phyloP scores from a whole-genome alignment of 2,888 invertebrate species.

The Agonum fuliginosum region DNA sequence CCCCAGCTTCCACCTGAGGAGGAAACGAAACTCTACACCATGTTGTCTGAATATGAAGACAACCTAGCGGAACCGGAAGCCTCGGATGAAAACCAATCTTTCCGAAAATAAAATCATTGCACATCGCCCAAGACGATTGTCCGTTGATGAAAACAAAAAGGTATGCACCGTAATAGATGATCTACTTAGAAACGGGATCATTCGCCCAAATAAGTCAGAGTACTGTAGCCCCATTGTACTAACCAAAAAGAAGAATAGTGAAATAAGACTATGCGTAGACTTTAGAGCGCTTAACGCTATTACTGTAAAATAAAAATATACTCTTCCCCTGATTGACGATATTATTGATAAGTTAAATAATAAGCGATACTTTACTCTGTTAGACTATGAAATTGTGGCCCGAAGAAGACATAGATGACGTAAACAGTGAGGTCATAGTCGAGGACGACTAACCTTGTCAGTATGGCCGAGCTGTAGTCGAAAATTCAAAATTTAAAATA shows the following conservation, averaged over 20 bases:
- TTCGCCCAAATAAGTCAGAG: background rate
- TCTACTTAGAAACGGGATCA: background rate
- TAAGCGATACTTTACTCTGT: constrained; percentile 57
- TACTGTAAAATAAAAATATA: constrained; percentile 61
- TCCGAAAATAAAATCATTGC: background rate
- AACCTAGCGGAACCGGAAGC: background rate
- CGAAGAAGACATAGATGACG: too few relatives aligned
- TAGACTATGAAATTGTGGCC: constrained; percentile 62
- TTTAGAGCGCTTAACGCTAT: constrained; percentile 61
- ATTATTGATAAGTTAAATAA: constrained; percentile 59
- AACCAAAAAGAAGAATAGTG: constrained; percentile 62
- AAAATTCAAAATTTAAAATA: too few relatives aligned
- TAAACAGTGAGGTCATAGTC: too few relatives aligned
- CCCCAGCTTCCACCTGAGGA: background rate
- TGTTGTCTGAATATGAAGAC: background rate
- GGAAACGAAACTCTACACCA: background rate
- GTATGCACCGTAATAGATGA: background rate
- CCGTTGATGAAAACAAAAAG: background rate
- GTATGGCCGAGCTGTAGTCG: too few relatives aligned
- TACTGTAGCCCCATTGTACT: constrained; percentile 57
- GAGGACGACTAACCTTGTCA: too few relatives aligned
- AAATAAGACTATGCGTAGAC: constrained; percentile 63
- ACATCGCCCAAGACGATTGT: constrained; percentile 11
- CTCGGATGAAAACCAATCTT: background rate
- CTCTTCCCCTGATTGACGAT: constrained; percentile 61